phyloP scores from a whole-genome alignment of 2,888 invertebrate species.

The Mamestra brassicae region DNA sequence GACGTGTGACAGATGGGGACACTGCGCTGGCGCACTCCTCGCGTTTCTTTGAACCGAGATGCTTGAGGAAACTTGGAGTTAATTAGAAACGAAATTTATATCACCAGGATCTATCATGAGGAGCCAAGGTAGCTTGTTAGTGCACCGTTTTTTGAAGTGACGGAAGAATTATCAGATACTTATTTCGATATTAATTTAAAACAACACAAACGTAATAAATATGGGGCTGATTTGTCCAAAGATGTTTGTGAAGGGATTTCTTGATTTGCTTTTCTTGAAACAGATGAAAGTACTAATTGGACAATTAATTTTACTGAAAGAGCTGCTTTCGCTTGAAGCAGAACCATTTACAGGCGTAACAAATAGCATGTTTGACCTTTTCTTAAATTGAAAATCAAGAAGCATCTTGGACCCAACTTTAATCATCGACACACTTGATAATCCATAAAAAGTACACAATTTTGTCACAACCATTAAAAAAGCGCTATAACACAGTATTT shows the following conservation, averaged over 20 bases:
- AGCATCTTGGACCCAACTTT: not conserved
- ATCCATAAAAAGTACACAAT: not conserved
- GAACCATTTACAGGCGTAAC: not conserved
- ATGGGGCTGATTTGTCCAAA: constrained; percentile 5
- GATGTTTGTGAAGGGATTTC: constrained; percentile 2
- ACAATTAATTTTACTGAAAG: constrained; percentile 5
- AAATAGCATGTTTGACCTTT: not conserved
- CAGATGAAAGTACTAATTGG: constrained; percentile 19
- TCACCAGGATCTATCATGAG: constrained; percentile 71
- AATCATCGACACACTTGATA: not conserved
- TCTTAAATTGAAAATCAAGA: not conserved
- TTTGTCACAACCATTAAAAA: constrained; percentile 10
- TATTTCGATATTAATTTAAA: constrained; percentile 46
- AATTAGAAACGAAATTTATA: constrained; percentile 86
- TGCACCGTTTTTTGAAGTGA: constrained; percentile 51
- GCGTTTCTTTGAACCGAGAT: constrained; percentile 80
- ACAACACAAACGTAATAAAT: constrained; percentile 28
- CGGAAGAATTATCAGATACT: constrained; percentile 48
- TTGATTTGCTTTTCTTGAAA: constrained; percentile 2
- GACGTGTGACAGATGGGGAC: constrained; percentile 88
- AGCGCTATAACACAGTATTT: constrained; percentile 36
- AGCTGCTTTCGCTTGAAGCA: not conserved
- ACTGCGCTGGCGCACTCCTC: constrained; percentile 82
- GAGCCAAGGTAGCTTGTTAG: constrained; percentile 58
- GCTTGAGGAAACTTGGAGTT: constrained; percentile 79